phyloP scores from a whole-genome alignment of 2,113 vertebrate species.

The Suricata suricatta region DNA sequence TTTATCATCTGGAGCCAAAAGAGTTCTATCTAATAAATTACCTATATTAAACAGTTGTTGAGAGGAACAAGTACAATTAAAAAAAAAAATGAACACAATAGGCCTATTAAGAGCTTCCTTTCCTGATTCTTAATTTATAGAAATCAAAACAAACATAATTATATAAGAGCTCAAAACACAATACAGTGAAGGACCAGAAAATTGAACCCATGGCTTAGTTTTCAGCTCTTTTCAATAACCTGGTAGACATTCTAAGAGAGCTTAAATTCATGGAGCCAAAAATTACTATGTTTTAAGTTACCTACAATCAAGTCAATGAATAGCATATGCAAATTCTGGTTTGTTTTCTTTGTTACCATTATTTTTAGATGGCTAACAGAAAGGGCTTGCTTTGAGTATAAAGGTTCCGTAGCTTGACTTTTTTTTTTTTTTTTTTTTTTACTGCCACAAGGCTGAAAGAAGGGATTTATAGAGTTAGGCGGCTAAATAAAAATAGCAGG shows the following conservation, averaged over 20 bases:
- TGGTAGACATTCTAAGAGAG: not conserved
- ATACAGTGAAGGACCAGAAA: conserved; percentile 24
- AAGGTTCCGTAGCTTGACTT: conserved; percentile 14
- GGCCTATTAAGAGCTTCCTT: conserved; percentile 22
- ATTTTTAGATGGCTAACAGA: not conserved
- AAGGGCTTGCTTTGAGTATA: conserved; percentile 25
- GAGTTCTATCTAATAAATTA: not conserved
- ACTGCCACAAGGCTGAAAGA: conserved; percentile 15
- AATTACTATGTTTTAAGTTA: not conserved
- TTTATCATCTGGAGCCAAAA: conserved; percentile 49
- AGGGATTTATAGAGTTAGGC: not conserved
- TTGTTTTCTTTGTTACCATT: conserved; percentile 13
- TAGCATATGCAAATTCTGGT: not conserved
- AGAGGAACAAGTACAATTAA: conserved; percentile 36
- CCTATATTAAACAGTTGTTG: conserved; percentile 34
- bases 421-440: not conserved
- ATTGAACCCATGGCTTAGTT: conserved; percentile 3
- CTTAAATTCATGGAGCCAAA: conserved; percentile 17
- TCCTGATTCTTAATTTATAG: conserved; percentile 13
- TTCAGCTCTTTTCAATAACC: conserved; percentile 48
- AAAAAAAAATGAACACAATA: not conserved
- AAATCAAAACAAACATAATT: conserved; percentile 54
- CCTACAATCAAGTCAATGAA: not conserved
- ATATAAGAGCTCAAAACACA: conserved; percentile 8
- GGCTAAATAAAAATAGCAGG: conserved; percentile 21